These are phyloP conservation scores for Platyura marginata DNA, from an alignment of 1,140 invertebrate species.

Conservation along the genomic window DNA sequence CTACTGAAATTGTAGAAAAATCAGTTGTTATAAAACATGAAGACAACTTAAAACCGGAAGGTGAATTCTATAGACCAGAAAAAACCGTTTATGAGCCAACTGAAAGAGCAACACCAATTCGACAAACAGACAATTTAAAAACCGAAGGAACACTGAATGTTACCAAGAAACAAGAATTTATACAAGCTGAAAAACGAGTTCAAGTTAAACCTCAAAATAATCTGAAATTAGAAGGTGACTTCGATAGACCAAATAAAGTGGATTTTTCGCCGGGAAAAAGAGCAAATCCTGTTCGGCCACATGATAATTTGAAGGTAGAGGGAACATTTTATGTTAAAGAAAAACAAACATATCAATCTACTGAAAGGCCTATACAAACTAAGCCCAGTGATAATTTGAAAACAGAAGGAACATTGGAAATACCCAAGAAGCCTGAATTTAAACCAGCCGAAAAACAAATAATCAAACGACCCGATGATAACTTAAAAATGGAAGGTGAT, in stretches of 20 bases:
- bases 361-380: conserved; percentile 25
- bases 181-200: conserved; percentile 20
- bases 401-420: conserved; percentile 8
- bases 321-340: conserved; percentile 17
- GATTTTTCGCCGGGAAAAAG: conserved; percentile 29
- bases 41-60: conserved; percentile 42
- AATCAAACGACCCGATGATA: conserved; percentile 31
- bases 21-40: conserved; percentile 32
- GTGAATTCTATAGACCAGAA: conserved; percentile 30
- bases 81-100: conserved; percentile 26
- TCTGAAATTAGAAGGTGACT: conserved; percentile 29
- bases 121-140: conserved; percentile 35
- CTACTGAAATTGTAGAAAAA: no score
- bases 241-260: conserved; percentile 25
- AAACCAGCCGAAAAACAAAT: conserved; percentile 25
- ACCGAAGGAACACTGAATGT: conserved; percentile 33
- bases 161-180: conserved; percentile 18
- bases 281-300: conserved; percentile 26
- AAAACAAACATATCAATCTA: conserved; percentile 20
- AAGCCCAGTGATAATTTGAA: conserved; percentile 36
- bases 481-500: neutral
- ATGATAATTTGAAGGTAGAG: conserved; percentile 33
- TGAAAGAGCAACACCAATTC: conserved; percentile 27
- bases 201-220: conserved; percentile 26
- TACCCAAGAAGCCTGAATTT: neutral